A percentile compares a stretch with the other conserved stretches of the same genome.
Conservation (phyloP, 1,140 invertebrate species). For the Drosophila lini region DNA sequence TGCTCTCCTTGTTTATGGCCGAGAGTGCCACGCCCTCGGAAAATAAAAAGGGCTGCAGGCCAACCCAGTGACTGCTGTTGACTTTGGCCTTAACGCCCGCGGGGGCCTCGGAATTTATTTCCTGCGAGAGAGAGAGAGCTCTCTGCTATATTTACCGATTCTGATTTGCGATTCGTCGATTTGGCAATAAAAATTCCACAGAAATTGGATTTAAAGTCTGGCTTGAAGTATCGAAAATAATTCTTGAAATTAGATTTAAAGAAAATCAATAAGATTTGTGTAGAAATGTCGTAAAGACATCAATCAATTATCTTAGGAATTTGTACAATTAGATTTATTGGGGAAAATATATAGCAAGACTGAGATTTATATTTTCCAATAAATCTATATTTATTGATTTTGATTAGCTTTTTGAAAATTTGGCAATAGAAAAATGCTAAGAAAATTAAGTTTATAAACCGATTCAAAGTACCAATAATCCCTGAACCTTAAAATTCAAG, state of each 20-base stretch:
- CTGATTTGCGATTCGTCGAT: constrained; percentile 48
- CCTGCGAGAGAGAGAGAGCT: neutral
- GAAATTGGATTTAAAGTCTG: constrained; percentile 15
- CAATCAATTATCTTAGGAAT: too few species aligned
- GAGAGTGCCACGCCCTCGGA: constrained; percentile 20
- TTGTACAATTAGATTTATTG: too few species aligned
- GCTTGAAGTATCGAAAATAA: neutral
- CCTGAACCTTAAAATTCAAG: neutral
- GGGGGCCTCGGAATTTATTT: constrained; percentile 29
- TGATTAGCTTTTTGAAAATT: neutral
- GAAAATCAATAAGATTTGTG: neutral
- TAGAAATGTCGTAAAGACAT: neutral
- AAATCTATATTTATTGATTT: neutral
- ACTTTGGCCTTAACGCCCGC: constrained; percentile 39
- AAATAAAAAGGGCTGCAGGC: constrained; percentile 1
- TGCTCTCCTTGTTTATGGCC: constrained; percentile 37
- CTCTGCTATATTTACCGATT: constrained; percentile 35
- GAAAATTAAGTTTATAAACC: neutral
- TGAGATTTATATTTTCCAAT: neutral
- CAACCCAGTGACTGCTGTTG: constrained; percentile 14
- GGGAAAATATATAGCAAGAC: too few species aligned
- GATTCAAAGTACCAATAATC: neutral
- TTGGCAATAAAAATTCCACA: constrained; percentile 7
- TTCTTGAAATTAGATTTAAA: too few species aligned
- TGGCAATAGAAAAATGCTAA: neutral